Percentiles rank a stretch among this genome's conserved stretches.
phyloP scores from a whole-genome alignment of 2,888 invertebrate genomes.

The Emesis furor region DNA sequence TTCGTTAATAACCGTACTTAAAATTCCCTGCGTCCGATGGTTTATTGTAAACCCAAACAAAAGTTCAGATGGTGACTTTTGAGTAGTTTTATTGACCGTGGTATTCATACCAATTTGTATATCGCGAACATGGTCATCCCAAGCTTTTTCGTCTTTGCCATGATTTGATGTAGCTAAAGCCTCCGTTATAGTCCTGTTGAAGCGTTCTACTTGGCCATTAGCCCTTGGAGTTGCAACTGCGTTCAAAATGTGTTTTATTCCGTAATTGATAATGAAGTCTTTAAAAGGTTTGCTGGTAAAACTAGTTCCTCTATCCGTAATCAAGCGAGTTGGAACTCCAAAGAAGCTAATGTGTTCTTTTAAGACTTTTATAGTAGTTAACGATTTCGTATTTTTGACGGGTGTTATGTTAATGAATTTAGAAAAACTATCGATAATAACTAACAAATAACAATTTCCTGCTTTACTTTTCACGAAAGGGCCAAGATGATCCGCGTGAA shows the following conservation, averaged over 20 bases:
- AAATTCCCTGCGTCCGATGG: slow-evolving; percentile 25
- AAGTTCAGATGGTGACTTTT: slow-evolving; percentile 45
- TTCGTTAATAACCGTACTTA: slow-evolving; percentile 34
- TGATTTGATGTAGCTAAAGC: slow-evolving; percentile 47
- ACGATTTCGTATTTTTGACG: slow-evolving; percentile 33
- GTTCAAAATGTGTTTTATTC: slow-evolving; percentile 62
- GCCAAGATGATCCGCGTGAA: slow-evolving; percentile 71
- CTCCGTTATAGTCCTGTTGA: slow-evolving; percentile 64
- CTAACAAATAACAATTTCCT: slow-evolving; percentile 63
- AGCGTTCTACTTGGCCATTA: slow-evolving; percentile 37
- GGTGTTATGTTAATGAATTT: slow-evolving; percentile 17
- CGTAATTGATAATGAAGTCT: slow-evolving; percentile 30
- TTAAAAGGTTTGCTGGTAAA: slow-evolving; percentile 66
- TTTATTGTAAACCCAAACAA: slow-evolving; percentile 54
- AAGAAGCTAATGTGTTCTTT: slow-evolving; percentile 64
- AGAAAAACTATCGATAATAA: slow-evolving; percentile 54
- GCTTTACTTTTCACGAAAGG: slow-evolving; percentile 64
- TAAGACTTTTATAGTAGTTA: slow-evolving; percentile 49
- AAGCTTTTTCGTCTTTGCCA: slow-evolving; percentile 32
- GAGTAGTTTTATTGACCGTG: too few species aligned
- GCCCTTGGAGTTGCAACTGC: slow-evolving; percentile 67
- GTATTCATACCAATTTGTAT: slow-evolving; percentile 36
- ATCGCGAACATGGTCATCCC: slow-evolving; percentile 47
- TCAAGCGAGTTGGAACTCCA: slow-evolving; percentile 59
- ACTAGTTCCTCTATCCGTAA: slow-evolving; percentile 62